Base-by-base conservation (phyloP, 92 coral and sea anemone genomes). In the Umimayanthus kanabou region DNA sequence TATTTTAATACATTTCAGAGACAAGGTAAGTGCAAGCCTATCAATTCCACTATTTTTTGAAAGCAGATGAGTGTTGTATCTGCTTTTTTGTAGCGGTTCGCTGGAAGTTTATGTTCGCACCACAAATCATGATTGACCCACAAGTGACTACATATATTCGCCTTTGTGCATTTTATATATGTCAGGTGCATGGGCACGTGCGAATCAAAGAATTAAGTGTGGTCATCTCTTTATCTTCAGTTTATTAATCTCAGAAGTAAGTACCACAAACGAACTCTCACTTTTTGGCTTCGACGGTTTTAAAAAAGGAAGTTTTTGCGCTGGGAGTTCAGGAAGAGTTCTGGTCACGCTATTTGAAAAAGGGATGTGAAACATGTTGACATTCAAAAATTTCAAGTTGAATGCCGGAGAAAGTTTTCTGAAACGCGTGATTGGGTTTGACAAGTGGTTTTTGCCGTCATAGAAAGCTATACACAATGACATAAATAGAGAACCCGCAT, bases 361-460 rank as follows among this genome's bases (percentile, higher is more conserved):
- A 13, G 18, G 16, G 20, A 13, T 53, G 58, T 15, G 58, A 29
- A 22, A 75, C 23, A 40, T 40, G 13, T 37, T 37, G 20, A 37
- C 47, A 16, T 6, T 6, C 23, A 37, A 33, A 33, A 33, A 33
- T 33, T 33, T 33, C 37, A 33, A 16, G 8, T 77, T 49, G 64
- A 26, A 77, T 23, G 81, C n/a, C 25, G 30, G 18, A 53, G 30
- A n/a, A 61, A 18, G 25, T 18, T 77, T 77, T 77, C 22, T n/a
- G 82, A 45, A 78, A 78, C 65, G 61, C 64, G 28, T 77, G 81
- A 30, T 22, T 42, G 30, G 6, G 26, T 77, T 25, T 77, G 30
- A n/a, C 64, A 77, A 77, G 81, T 77, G 61, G n/a, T 9, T 45
- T 29, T 49, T 78, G 64, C 18, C 82, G 64, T 78, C 58, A 78